Evolutionary conservation across 2,888 invertebrate species (phyloP).

Genomic region (Tanypteryx hageni): DNA sequence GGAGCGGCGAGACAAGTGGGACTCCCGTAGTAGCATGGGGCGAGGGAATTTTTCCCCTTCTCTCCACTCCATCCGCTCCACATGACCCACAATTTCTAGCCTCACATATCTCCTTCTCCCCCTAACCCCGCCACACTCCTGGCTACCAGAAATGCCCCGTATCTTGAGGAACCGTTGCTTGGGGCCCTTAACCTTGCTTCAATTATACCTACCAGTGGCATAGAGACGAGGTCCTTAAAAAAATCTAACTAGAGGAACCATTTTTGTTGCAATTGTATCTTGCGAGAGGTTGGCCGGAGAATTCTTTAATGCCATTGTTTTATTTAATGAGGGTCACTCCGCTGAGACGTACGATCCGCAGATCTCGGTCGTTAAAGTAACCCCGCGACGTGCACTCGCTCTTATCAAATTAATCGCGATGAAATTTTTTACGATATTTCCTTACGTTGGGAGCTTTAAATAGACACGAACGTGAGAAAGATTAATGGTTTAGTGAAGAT

Average conservation of each 20-base stretch:
- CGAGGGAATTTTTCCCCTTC: neutral
- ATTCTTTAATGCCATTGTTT: neutral
- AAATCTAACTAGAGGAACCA: neutral
- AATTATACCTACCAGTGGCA: neutral
- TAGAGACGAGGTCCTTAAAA: neutral
- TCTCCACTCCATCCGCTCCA: neutral
- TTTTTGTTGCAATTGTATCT: conserved; percentile 6
- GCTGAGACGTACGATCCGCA: neutral
- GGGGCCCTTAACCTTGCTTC: neutral
- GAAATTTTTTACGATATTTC: neutral
- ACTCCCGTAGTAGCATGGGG: neutral
- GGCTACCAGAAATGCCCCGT: neutral
- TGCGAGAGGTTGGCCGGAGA: neutral
- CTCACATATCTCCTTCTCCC: neutral
- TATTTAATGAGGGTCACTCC: neutral
- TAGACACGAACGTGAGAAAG: neutral
- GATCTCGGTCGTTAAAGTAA: neutral
- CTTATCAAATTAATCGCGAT: neutral
- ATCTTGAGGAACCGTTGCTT: neutral
- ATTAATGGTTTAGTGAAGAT: neutral
- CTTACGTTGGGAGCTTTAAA: neutral
- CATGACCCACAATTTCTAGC: neutral
- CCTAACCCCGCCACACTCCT: neutral
- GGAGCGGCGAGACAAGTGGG: neutral
- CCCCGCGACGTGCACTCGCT: neutral